Evolutionary conservation across 92 coral and sea anemone species (phyloP).

Genomic region (Palythoa grandiflora): DNA sequence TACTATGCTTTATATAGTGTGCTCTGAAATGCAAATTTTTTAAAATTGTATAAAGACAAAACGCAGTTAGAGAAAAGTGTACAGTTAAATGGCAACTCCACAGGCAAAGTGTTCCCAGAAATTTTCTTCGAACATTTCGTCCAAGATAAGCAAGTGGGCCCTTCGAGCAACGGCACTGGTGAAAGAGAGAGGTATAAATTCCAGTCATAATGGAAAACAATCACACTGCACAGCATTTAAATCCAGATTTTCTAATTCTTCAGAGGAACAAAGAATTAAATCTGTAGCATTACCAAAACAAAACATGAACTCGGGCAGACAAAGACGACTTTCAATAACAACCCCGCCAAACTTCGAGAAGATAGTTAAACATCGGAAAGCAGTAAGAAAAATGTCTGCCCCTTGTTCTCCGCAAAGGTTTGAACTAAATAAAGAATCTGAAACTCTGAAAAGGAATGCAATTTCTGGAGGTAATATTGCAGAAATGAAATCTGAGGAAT

Average conservation of each 20-base stretch:
- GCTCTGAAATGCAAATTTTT: constrained; percentile 36
- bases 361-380: constrained; percentile 12
- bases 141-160: constrained; percentile 26
- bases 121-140: constrained; percentile 24
- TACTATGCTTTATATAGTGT: background rate
- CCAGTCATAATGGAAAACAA: background rate
- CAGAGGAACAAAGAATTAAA: background rate
- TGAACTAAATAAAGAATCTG: background rate
- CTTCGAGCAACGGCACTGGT: constrained; percentile 17
- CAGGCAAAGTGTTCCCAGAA: background rate
- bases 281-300: background rate
- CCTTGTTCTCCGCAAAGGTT: constrained; percentile 7
- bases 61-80: background rate
- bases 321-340: constrained; percentile 15
- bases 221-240: background rate
- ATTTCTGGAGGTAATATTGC: background rate
- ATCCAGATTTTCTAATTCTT: background rate
- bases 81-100: constrained; percentile 26
- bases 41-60: constrained; percentile 14
- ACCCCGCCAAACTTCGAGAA: constrained; percentile 34
- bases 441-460: constrained; percentile 18
- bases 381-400: constrained; percentile 41
- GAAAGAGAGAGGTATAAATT: background rate
- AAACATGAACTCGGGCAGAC: constrained; percentile 26
- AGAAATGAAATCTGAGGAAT: constrained; percentile 7